Percentiles rank a stretch among this genome's conserved stretches.
phyloP scores from a whole-genome alignment of 2,888 invertebrate species.

The Mesorhabditis belari region DNA sequence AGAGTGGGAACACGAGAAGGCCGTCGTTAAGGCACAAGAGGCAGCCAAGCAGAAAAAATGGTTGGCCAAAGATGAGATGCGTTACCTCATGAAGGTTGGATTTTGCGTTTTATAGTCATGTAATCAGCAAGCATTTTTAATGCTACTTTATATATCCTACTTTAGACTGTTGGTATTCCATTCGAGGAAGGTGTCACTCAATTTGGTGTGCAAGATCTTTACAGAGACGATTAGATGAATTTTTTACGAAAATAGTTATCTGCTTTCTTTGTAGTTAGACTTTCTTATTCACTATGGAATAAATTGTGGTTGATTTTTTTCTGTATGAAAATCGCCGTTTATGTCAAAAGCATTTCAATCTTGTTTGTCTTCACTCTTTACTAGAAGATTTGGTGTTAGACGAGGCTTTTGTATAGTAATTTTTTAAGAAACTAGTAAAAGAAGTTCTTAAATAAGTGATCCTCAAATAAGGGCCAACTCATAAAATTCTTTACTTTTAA shows the following conservation, averaged over 20 bases:
- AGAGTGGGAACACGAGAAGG: slow-evolving; percentile 51
- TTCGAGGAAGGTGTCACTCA: slow-evolving; percentile 51
- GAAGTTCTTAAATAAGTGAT: too few relatives aligned
- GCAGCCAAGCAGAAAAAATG: slow-evolving; percentile 50
- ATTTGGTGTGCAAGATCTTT: slow-evolving; percentile 49
- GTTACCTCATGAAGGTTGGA: slow-evolving; percentile 46
- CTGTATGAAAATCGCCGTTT: too few relatives aligned
- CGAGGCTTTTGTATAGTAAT: too few relatives aligned
- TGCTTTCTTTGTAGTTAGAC: too few relatives aligned
- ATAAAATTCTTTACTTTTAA: too few relatives aligned
- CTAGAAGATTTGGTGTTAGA: too few relatives aligned
- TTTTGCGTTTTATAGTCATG: background rate
- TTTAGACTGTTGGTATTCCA: slow-evolving; percentile 46
- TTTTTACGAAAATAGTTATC: background rate
- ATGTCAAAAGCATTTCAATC: too few relatives aligned
- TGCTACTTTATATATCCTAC: background rate
- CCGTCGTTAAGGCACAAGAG: slow-evolving; percentile 43
- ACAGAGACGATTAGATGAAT: slow-evolving; percentile 41
- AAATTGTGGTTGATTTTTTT: too few relatives aligned
- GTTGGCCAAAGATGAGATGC: slow-evolving; percentile 50
- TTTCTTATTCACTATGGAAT: too few relatives aligned
- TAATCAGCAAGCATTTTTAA: background rate
- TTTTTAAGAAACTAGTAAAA: too few relatives aligned
- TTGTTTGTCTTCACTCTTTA: too few relatives aligned
- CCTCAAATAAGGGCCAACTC: too few relatives aligned